A percentile compares a stretch with the other conserved stretches of the same genome.
Conservation (phyloP, 1,140 invertebrate species). For the Glossosoma conforme region DNA sequence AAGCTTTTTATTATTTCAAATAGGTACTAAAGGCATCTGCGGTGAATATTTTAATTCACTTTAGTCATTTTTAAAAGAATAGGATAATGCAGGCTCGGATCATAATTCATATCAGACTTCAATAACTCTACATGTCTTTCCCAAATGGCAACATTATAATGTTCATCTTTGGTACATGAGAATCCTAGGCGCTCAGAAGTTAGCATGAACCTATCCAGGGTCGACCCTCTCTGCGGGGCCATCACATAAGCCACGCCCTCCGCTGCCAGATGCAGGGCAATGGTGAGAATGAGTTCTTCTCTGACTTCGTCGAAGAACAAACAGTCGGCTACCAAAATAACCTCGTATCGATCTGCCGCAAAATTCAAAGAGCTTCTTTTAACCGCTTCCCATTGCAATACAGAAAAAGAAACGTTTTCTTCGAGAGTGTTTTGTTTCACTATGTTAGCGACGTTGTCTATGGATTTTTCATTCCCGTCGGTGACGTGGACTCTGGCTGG, state of each 20-base stretch:
- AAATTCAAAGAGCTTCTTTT: conserved; percentile 22
- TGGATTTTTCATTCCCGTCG: conserved; percentile 72
- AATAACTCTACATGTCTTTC: conserved; percentile 58
- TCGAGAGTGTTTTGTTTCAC: conserved; percentile 58
- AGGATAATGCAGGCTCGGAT: conserved; percentile 64
- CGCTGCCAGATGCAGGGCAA: conserved; percentile 61
- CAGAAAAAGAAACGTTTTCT: conserved; percentile 34
- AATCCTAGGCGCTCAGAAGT: conserved; percentile 57
- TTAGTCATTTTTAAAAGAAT: conserved; percentile 57
- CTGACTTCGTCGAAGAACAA: conserved; percentile 79
- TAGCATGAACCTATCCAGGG: conserved; percentile 64
- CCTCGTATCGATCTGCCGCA: conserved; percentile 53
- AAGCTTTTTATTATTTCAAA: conserved; percentile 3
- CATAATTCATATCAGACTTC: conserved; percentile 55
- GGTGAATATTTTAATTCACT: conserved; percentile 28
- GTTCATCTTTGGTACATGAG: conserved; percentile 49
- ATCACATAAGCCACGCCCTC: conserved; percentile 67
- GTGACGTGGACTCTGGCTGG: conserved; percentile 61
- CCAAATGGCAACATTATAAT: conserved; percentile 63
- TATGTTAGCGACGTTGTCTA: conserved; percentile 68
- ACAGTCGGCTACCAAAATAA: conserved; percentile 74
- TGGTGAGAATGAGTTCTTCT: conserved; percentile 63
- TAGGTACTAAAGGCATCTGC: conserved; percentile 23
- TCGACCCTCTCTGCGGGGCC: conserved; percentile 69
- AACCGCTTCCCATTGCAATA: conserved; percentile 50